Conservation (phyloP, 2,888 invertebrate species). For the Tanytarsus gracilentus region DNA sequence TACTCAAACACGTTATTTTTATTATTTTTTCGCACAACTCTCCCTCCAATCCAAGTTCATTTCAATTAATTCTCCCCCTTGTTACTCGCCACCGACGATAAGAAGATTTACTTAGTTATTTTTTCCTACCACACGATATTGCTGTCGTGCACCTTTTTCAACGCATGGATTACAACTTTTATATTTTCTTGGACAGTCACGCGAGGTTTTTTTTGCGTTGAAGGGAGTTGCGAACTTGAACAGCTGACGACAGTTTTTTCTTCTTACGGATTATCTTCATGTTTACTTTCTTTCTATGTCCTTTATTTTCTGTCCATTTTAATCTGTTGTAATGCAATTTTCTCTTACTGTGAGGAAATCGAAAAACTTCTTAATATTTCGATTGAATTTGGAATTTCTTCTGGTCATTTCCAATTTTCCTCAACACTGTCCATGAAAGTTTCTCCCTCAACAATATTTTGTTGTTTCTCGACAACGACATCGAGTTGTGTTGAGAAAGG, state of each 20-base stretch:
- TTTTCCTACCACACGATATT: slow-evolving; percentile 9
- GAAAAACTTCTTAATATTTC: slow-evolving; percentile 9
- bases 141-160: slow-evolving; percentile 1
- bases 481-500: slow-evolving; percentile 4
- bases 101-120: slow-evolving; percentile 10
- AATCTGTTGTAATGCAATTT: slow-evolving; percentile 13
- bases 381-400: slow-evolving; percentile 5
- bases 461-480: background rate
- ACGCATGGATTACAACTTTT: slow-evolving; percentile 3
- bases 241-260: background rate
- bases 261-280: background rate
- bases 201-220: no score
- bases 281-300: background rate
- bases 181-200: background rate
- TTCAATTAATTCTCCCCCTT: background rate
- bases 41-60: background rate
- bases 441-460: background rate
- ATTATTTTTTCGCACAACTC: background rate
- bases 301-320: background rate
- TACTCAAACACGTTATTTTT: background rate
- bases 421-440: background rate
- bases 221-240: slow-evolving; percentile 9
- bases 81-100: background rate
- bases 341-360: background rate
- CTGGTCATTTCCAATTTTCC: background rate